phyloP scores from a whole-genome alignment of 1,140 invertebrate genomes.

The Drosophila aff. region DNA sequence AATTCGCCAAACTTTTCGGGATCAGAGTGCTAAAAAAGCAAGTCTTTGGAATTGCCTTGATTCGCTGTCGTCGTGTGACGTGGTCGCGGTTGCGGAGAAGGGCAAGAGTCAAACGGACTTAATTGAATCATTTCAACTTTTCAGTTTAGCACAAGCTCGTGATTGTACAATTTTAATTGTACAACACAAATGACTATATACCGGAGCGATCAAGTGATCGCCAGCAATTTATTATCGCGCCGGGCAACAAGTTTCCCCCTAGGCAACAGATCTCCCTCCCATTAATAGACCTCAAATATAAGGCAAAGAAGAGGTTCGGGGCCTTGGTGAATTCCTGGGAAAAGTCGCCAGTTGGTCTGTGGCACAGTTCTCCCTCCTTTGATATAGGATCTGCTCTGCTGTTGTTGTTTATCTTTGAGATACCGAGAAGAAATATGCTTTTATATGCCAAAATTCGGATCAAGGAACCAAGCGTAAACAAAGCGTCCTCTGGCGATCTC shows the following conservation, averaged over 20 bases:
- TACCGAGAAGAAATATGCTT: slow-evolving; percentile 43
- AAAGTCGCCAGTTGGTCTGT: slow-evolving; percentile 30
- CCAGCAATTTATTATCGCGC: slow-evolving; percentile 19
- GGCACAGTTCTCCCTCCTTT: not conserved
- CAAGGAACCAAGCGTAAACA: slow-evolving; percentile 31
- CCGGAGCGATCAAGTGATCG: slow-evolving; percentile 1
- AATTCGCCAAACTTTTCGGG: slow-evolving; percentile 20
- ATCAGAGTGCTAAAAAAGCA: slow-evolving; percentile 40
- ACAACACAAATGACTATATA: slow-evolving; percentile 14
- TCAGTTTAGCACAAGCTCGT: slow-evolving; percentile 24
- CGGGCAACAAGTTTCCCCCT: slow-evolving; percentile 10
- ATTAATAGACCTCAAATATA: slow-evolving; percentile 5
- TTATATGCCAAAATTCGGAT: slow-evolving; percentile 28
- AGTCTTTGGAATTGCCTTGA: slow-evolving; percentile 14
- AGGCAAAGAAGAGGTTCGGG: not conserved
- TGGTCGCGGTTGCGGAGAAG: not conserved
- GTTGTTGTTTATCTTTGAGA: slow-evolving; percentile 40
- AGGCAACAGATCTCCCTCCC: slow-evolving; percentile 27
- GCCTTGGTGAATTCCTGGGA: not conserved
- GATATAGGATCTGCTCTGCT: slow-evolving; percentile 23
- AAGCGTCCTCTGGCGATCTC: slow-evolving; percentile 27
- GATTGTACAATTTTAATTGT: slow-evolving; percentile 38
- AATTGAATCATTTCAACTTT: slow-evolving; percentile 35
- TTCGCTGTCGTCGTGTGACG: slow-evolving; percentile 9
- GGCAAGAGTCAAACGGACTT: slow-evolving; percentile 31